Base-by-base conservation (phyloP, 2,113 vertebrate genomes). In the Pelecanoides urinatrix region DNA sequence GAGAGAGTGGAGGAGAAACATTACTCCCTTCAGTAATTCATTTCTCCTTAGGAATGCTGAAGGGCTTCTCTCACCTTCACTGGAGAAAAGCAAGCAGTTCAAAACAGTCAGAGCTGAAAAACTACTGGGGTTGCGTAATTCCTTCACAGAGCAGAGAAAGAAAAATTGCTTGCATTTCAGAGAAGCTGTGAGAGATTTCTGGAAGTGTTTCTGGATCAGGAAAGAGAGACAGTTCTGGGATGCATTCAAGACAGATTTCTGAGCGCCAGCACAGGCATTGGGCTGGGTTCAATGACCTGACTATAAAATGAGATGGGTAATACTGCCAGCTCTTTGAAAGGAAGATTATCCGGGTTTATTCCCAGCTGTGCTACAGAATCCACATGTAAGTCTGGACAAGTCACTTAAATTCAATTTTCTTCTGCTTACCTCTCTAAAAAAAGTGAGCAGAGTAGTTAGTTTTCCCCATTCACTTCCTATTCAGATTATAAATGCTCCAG, bases 401-500 rank as follows among this genome's bases (percentile, higher is more conserved):
- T 82, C 92, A 92, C 91, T 95, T 89, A 78, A 90, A 91, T 94
- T 92, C 77, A 79, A 85, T 92, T 92, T 95, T 71, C 91, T 94
- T 91, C 90, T 92, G 84, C 92, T 95, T 96, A 95, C 77, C 87
- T 93, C 66, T 38, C 84, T 75, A 36, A 83, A 96, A 91, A 68
- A 87, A 72, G 87, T 68, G n/a, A 44, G 52, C 56, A 30, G 49
- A 81, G 52, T 34, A 66, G 83, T 44, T 77, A 59, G 88, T 88
- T 92, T 95, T 49, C 27, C 32, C 50, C n/a, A 49, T 65, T 89
- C 61, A 30, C 29, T 88, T 87, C 36, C 62, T 65, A 72, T 72
- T 94, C 87, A 95, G 61, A 72, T 61, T 89, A 81, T 70, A 85
- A 91, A 86, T 25, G 32, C 49, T 61, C 49, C 75, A 86, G 36